These are phyloP conservation scores for Rhynchopsitta pachyrhyncha DNA, from an alignment of 2,113 vertebrate genomes.

Conservation along the genomic window DNA sequence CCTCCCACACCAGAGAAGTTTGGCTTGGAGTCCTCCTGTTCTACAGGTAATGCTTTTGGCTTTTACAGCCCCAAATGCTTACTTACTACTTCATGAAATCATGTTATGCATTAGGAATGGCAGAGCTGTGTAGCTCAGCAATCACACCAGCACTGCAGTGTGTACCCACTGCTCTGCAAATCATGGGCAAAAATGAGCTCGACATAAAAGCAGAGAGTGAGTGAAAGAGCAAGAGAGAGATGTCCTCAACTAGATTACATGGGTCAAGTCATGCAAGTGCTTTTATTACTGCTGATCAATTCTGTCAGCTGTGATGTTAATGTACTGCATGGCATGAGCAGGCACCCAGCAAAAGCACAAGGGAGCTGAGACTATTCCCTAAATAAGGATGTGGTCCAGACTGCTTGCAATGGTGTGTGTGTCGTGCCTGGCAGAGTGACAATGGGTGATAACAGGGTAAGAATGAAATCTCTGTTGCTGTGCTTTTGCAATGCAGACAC, in stretches of 20 bases:
- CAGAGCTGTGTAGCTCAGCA: background rate
- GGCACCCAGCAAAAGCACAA: background rate
- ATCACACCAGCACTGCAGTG: background rate
- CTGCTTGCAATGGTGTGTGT: background rate
- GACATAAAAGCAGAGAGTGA: constrained; percentile 30
- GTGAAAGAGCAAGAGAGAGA: constrained; percentile 24
- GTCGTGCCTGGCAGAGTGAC: constrained; percentile 10
- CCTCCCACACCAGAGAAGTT: background rate
- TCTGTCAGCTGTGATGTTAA: constrained; percentile 57
- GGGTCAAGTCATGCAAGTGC: constrained; percentile 46
- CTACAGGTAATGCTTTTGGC: background rate
- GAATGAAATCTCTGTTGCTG: constrained; percentile 18
- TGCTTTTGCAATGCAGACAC: background rate
- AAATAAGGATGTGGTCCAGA: constrained; percentile 54
- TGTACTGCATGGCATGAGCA: background rate
- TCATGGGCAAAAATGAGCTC: background rate
- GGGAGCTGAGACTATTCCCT: constrained; percentile 37
- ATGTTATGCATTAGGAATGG: background rate
- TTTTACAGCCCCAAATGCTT: background rate
- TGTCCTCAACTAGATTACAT: constrained; percentile 34
- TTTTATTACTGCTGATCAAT: constrained; percentile 45
- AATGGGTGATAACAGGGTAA: constrained; percentile 5
- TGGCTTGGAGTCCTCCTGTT: background rate
- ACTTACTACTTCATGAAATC: background rate
- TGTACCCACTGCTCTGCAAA: background rate